Evolutionary conservation across 2,888 invertebrate species (phyloP).

Genomic region (Morinoia aosen): DNA sequence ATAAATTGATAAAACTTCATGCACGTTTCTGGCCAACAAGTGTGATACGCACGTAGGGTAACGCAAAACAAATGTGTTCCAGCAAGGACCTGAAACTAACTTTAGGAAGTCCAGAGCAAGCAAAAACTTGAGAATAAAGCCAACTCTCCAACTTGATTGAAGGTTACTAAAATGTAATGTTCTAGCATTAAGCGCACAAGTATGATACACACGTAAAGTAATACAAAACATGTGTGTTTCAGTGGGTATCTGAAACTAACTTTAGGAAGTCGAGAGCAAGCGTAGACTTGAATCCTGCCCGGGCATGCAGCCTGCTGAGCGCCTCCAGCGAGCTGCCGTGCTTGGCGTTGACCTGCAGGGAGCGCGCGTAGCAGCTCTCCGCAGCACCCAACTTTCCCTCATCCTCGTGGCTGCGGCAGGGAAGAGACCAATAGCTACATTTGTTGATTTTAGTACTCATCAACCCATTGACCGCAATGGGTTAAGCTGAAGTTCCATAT

Average conservation of each 20-base stretch:
- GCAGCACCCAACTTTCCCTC: slow-evolving; percentile 32
- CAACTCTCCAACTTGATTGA: too few species aligned
- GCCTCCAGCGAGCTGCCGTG: background rate
- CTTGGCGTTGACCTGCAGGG: background rate
- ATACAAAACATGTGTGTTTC: too few species aligned
- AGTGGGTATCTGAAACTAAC: background rate
- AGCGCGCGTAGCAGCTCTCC: background rate
- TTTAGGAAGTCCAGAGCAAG: background rate
- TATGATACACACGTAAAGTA: too few species aligned
- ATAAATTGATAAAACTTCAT: too few species aligned
- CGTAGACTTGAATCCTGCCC: background rate
- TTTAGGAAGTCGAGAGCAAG: background rate
- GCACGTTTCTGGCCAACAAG: too few species aligned
- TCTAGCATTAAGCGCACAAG: too few species aligned
- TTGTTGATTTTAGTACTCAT: slow-evolving; percentile 72
- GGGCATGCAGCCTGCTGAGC: background rate
- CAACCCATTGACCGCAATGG: slow-evolving; percentile 72
- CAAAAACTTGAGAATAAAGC: background rate
- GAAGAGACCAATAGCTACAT: background rate
- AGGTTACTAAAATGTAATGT: too few species aligned
- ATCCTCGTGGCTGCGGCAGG: background rate
- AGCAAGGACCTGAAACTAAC: background rate
- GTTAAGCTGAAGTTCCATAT: too few species aligned
- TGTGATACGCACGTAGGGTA: too few species aligned
- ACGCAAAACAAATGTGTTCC: too few species aligned